A percentile compares a stretch with the other conserved stretches of the same genome.
Conservation (phyloP, 2,797 vertebrate genomes). For the Vespertilio murinus region DNA sequence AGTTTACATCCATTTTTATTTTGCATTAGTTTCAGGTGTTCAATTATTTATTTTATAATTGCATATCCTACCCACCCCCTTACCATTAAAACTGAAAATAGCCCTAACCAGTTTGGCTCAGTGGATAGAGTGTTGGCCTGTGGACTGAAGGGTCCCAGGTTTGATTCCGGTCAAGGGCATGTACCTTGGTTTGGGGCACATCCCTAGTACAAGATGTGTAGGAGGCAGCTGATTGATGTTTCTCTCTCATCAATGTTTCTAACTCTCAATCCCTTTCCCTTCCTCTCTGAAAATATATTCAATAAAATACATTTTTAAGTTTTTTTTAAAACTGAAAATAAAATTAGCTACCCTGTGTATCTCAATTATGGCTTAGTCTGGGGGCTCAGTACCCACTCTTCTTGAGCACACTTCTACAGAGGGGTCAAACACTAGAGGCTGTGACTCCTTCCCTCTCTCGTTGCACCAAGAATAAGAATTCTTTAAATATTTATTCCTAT, state of each 20-base stretch:
- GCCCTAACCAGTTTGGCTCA: too few relatives aligned
- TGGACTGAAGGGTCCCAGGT: too few relatives aligned
- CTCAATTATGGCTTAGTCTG: neutral
- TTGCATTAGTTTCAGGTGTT: neutral
- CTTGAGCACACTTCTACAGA: neutral
- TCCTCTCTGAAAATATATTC: too few relatives aligned
- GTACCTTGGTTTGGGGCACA: too few relatives aligned
- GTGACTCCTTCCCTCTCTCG: neutral
- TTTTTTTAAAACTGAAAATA: neutral
- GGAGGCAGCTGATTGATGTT: too few relatives aligned
- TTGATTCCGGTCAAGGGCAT: too few relatives aligned
- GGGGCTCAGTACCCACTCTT: neutral
- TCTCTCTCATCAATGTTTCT: too few relatives aligned
- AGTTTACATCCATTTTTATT: neutral
- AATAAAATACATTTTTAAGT: too few relatives aligned
- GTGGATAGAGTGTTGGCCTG: too few relatives aligned
- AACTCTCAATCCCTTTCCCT: too few relatives aligned
- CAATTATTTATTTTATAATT: neutral
- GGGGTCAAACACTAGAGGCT: rapidly evolving
- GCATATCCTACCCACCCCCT: neutral
- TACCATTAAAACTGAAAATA: neutral
- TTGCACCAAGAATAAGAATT: neutral
- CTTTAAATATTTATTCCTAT: neutral
- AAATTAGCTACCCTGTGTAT: neutral
- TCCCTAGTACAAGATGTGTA: too few relatives aligned